Conservation (phyloP, 2,888 invertebrate genomes). For the Criorhina ranunculi region DNA sequence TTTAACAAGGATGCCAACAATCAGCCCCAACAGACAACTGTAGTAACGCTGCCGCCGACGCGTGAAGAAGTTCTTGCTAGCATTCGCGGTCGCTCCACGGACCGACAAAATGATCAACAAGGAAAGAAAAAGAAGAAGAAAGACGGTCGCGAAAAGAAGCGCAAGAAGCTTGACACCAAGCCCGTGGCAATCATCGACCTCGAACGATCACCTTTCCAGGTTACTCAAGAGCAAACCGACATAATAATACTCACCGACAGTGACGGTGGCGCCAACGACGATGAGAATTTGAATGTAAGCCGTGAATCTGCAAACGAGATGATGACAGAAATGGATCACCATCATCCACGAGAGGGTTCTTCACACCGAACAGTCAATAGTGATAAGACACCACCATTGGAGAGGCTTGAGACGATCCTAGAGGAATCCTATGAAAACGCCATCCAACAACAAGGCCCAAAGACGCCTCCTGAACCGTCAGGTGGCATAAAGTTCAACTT, state of each 20-base stretch:
- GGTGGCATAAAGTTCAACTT: conserved; percentile 87
- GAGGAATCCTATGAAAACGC: conserved; percentile 83
- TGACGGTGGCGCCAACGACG: conserved; percentile 86
- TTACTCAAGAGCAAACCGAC: conserved; percentile 92
- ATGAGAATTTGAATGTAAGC: conserved; percentile 78
- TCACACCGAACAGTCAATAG: conserved; percentile 77
- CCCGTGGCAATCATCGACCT: conserved; percentile 94
- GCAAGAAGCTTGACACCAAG: conserved; percentile 86
- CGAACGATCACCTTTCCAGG: conserved; percentile 93
- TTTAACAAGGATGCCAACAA: conserved; percentile 88
- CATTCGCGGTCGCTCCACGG: conserved; percentile 80
- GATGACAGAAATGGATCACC: conserved; percentile 67
- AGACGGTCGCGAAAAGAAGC: conserved; percentile 82
- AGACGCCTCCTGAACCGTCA: conserved; percentile 91
- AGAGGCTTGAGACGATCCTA: conserved; percentile 81
- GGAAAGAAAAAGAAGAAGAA: conserved; percentile 80
- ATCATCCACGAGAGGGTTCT: conserved; percentile 71
- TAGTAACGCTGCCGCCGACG: conserved; percentile 83
- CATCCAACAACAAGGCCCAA: conserved; percentile 87
- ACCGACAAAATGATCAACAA: conserved; percentile 76
- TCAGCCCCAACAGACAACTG: conserved; percentile 83
- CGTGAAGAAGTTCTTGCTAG: conserved; percentile 82
- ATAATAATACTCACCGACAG: conserved; percentile 94
- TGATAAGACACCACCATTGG: conserved; percentile 81
- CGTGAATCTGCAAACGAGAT: conserved; percentile 77